Base-by-base conservation (phyloP, 2,797 vertebrate species). In the Smutsia temminckii region DNA sequence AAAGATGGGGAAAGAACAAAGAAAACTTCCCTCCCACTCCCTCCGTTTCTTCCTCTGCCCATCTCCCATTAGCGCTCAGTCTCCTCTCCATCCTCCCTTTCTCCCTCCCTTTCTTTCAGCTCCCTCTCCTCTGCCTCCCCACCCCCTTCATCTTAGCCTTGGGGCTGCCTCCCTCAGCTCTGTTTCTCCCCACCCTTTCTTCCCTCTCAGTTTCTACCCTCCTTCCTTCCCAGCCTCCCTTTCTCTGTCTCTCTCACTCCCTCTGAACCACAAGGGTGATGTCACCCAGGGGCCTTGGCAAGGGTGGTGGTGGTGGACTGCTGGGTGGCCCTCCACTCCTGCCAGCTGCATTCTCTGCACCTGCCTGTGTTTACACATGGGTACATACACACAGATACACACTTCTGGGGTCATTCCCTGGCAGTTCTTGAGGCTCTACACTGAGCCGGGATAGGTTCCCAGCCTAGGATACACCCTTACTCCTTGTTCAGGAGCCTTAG, bases 191-290 rank as follows among this genome's bases (percentile, higher is more conserved):
- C 53, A 17, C 20, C 49, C 32, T 49, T 46, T 64, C 64, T 89
- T 95, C 61, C 68, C 71, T 85, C 66, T 77, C 68, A 68, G 71
- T 86, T 91, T 91, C 86, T 92, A 29, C 51, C 21, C 21, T 83
- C 40, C 42, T 75, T 72, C 49, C 71, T 46, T 40, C 59, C 53
- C 61, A 13, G 25, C 59, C 53, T 78, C 69, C 94, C 78, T 42
- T 84, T 92, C 66, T 84, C 10, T 69, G 59, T 93, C 59, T 95
- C 94, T 95, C 86, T 84, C 51, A 94, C 95, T 85, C 84, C n/a
- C n/a, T 85, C 95, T 93, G 96, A 95, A 93, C 95, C 96, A 95
- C 69, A 80, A 40, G 51, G 69, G 61, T 68, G 80, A 66, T 46
- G 71, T 75, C 93, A 83, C 80, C 85, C 66, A 78, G 23, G 46